Base-by-base conservation (phyloP, 92 coral and sea anemone genomes). In the Actinostola sp. region DNA sequence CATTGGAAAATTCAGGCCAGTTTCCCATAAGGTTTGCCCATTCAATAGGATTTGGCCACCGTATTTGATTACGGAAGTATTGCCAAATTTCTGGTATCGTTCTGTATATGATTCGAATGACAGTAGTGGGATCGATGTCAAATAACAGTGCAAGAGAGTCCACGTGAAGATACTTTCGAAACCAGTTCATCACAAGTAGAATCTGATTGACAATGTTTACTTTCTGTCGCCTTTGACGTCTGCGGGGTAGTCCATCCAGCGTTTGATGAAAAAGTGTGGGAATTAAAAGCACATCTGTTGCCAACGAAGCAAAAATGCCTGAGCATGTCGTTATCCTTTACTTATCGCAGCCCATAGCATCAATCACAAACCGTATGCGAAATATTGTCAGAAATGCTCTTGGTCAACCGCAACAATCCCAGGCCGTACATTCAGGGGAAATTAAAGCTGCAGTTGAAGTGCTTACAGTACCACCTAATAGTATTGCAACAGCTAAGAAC, bases 31-130 rank as follows among this genome's bases (percentile, higher is more conserved):
- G 27, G 21, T 33, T 38, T 8, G 66, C 39, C 82, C 81, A 75
- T 55, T 75, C 72, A 0, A 30, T 29, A 51, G 48, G 32, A 57
- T 26, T 64, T 28, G 57, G 73, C 81, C 81, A 48, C 10, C 42
- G 53, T 35, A 75, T 50, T 75, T 63, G 73, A 53, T 75, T 75
- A 16, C 63, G 72, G 27, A 75, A 63, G 53, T 75, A 75, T 14
- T 35, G 31, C 81, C 81, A 75, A 62, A 75, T 73, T 45, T 45
- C 72, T 42, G 71, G 71, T 23, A 44, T 34, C 29, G 38, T 46
- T 46, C 43, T 43, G 71, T 74, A 61, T n/a, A 74, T 25, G 35
- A 49, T 26, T 16, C 71, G 71, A 11, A 52, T 35, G 2, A 75
- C 45, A 39, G 71, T 42, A 1, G 60, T 33, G 8, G 79, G 62